These are phyloP conservation scores for Polietes domitor DNA, from an alignment of 2,888 invertebrate species.

Conservation along the genomic window DNA sequence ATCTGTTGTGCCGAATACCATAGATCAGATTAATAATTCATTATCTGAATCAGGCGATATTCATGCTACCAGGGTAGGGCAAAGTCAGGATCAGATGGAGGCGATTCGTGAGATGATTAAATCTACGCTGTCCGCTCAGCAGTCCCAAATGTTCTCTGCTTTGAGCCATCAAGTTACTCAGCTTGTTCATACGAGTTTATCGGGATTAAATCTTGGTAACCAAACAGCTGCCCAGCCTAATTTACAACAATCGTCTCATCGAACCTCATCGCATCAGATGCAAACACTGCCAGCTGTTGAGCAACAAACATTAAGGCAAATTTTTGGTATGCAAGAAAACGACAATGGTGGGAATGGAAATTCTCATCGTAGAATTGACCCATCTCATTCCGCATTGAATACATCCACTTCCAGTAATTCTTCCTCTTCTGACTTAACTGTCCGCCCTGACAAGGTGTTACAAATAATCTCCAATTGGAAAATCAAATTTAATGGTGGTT, in stretches of 20 bases:
- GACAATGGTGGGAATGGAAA: not conserved
- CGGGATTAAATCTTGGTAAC: not conserved
- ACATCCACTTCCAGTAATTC: too few species aligned
- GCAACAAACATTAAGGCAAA: not conserved
- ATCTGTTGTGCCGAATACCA: not conserved
- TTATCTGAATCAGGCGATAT: not conserved
- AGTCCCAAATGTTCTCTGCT: not conserved
- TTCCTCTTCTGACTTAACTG: not conserved
- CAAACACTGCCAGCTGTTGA: not conserved
- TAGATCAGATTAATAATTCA: not conserved
- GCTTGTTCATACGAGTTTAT: not conserved
- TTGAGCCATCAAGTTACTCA: not conserved
- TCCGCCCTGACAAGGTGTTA: not conserved
- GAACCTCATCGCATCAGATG: not conserved
- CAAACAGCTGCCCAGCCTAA: not conserved
- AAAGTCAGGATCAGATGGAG: not conserved
- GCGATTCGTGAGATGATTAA: not conserved
- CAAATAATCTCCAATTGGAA: constrained; percentile 49
- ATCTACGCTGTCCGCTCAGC: not conserved
- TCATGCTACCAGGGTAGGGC: not conserved
- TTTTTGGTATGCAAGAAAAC: not conserved
- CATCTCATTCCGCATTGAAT: not conserved
- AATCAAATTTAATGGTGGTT: constrained; percentile 24
- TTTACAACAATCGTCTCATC: not conserved
- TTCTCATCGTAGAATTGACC: too few species aligned